A percentile compares a stretch with the other conserved stretches of the same genome.
phyloP scores from a whole-genome alignment of 2,888 invertebrate genomes.

The Drosophila diplacantha region DNA sequence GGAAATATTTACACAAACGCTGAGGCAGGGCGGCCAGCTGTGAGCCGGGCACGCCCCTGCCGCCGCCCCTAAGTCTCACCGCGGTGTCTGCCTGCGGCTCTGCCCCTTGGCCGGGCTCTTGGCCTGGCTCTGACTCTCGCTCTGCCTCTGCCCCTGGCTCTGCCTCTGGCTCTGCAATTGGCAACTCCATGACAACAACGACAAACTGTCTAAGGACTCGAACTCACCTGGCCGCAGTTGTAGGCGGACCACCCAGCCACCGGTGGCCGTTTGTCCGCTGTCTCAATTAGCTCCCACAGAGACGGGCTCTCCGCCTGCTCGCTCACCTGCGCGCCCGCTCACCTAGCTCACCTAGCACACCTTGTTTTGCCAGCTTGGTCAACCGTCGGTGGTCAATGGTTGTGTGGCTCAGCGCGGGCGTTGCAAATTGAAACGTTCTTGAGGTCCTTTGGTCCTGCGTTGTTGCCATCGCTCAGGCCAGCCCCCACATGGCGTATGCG shows the following conservation, averaged over 20 bases:
- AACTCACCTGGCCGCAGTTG: conserved; percentile 9
- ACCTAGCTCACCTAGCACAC: background rate
- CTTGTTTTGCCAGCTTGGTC: conserved; percentile 20
- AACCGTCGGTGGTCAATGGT: conserved; percentile 34
- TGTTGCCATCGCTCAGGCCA: background rate
- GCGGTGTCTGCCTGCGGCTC: conserved; percentile 11
- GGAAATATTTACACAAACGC: conserved; percentile 68
- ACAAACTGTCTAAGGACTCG: conserved; percentile 64
- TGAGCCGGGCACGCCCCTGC: conserved; percentile 50
- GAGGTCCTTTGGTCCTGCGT: background rate
- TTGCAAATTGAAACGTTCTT: conserved; percentile 50
- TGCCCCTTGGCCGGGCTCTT: background rate
- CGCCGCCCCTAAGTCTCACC: conserved; percentile 44
- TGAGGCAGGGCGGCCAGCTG: conserved; percentile 36
- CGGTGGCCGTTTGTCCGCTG: conserved; percentile 17
- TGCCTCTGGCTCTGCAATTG: conserved; percentile 45
- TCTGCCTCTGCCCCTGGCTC: too few relatives aligned
- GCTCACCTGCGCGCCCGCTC: conserved; percentile 15
- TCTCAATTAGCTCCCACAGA: conserved; percentile 5
- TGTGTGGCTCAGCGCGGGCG: conserved; percentile 8
- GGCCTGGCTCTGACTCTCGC: conserved; percentile 9
- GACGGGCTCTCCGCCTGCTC: background rate
- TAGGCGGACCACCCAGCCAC: conserved; percentile 60
- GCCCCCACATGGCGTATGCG: conserved; percentile 53
- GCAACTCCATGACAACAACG: conserved; percentile 65